These are phyloP conservation scores for Portunus trituberculatus DNA, from an alignment of 1,140 invertebrate species.

Conservation along the genomic window DNA sequence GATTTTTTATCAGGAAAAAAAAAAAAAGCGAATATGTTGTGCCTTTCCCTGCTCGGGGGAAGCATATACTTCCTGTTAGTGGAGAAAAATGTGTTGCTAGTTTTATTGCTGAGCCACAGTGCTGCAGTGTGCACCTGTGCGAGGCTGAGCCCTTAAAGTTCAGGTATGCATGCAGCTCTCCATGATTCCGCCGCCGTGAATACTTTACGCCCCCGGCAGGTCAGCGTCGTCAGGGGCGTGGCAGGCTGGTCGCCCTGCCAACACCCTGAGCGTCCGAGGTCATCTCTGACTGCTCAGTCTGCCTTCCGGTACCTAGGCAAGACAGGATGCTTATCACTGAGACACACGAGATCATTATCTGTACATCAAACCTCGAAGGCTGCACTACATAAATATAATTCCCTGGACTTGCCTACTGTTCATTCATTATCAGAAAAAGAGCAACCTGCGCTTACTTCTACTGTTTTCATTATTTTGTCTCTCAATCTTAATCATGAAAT, in stretches of 20 bases:
- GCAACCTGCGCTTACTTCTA: too few relatives aligned
- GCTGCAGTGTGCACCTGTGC: neutral
- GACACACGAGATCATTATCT: neutral
- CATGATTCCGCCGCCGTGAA: neutral
- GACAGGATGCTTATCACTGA: neutral
- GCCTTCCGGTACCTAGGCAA: neutral
- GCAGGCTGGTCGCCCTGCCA: neutral
- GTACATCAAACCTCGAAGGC: too few relatives aligned
- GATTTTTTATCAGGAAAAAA: neutral
- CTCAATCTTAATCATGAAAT: too few relatives aligned
- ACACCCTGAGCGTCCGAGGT: too few relatives aligned
- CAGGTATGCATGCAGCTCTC: neutral
- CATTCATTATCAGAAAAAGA: too few relatives aligned
- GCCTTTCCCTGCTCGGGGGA: neutral
- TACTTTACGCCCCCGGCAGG: neutral
- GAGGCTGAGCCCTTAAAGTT: constrained; percentile 9
- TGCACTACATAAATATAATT: too few relatives aligned
- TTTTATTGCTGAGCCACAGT: constrained; percentile 6
- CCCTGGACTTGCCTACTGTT: too few relatives aligned
- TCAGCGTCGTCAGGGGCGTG: neutral
- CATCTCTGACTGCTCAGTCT: too few relatives aligned
- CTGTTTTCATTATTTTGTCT: too few relatives aligned
- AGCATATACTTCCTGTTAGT: neutral
- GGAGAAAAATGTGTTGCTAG: neutral
- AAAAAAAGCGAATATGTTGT: too few relatives aligned